Evolutionary conservation across 1,140 invertebrate species (phyloP), one percentile per base, ranked within the genome.

Genomic region (Philopotamus ludificatus): DNA sequence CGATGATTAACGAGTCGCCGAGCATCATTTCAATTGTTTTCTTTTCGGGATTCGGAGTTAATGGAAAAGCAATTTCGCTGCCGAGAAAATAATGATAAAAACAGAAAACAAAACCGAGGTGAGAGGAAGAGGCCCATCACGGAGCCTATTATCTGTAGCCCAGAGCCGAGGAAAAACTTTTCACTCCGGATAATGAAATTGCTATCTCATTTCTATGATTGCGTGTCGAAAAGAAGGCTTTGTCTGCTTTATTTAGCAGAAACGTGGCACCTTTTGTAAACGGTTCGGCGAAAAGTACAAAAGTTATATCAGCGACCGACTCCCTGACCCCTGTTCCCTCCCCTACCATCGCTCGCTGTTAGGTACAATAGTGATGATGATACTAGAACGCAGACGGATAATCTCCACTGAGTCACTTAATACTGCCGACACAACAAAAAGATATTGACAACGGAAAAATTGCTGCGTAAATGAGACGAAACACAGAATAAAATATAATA

Each of bases 121-220:
- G 51, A 55, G 51, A 55, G 47, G 15, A 21, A 21, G 47, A 49
- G 47, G 47, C 21, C 47, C 47, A 25, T 55, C 51, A 55, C 51
- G 51, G 39, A 55, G 51, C 26, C 51, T 55, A 55, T 55, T 55
- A 55, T 55, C 51, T 34, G 28, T 34, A 34, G 28, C 23, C n/a
- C 20, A 3, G 15, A 39, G 47, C 16, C 47, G 16, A 49, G 47
- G 47, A 49, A 25, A 55, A 55, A 55, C 51, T 55, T 55, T 55
- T 55, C 51, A 55, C 51, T 55, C 47, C 47, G 51, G 51, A 55
- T 55, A 55, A 55, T 55, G 51, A 55, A 55, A 55, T 55, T 55
- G 51, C 51, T 55, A 55, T 55, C 51, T 55, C 51, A 55, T 55
- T 55, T 55, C 51, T 55, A 55, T 55, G 51, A 55, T 55, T 55